A percentile compares a stretch with the other conserved stretches of the same genome.
These are phyloP conservation scores for Epinotia nisella DNA, from an alignment of 2,888 invertebrate genomes.

Conservation along the genomic window DNA sequence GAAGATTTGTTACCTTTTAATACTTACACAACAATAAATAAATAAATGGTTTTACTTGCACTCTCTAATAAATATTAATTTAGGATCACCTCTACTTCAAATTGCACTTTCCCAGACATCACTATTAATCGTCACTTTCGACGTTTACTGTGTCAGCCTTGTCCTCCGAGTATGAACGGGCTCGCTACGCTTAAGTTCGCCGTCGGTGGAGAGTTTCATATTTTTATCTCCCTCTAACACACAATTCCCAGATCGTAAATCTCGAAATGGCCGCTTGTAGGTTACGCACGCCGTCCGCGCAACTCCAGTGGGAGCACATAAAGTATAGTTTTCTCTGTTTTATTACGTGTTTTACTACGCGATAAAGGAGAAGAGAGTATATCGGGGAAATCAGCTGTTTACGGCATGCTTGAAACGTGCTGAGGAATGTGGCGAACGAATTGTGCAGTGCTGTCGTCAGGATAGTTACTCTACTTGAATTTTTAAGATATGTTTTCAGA, in stretches of 20 bases:
- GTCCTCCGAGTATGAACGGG: slow-evolving; percentile 73
- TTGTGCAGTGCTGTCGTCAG: slow-evolving; percentile 68
- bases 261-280: slow-evolving; percentile 86
- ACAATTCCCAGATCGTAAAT: slow-evolving; percentile 86
- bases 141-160: slow-evolving; percentile 70
- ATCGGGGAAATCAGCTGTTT: slow-evolving; percentile 83
- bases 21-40: too few species aligned
- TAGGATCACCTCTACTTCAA: not conserved
- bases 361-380: slow-evolving; percentile 83
- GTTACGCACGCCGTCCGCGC: slow-evolving; percentile 84
- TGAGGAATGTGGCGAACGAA: slow-evolving; percentile 83
- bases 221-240: slow-evolving; percentile 83
- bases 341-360: slow-evolving; percentile 79
- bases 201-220: slow-evolving; percentile 79
- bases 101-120: not conserved
- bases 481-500: slow-evolving; percentile 39
- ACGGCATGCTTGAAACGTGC: slow-evolving; percentile 83
- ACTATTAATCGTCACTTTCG: slow-evolving; percentile 53
- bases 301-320: slow-evolving; percentile 80
- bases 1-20: too few species aligned
- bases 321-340: slow-evolving; percentile 85
- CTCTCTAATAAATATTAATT: not conserved
- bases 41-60: too few species aligned
- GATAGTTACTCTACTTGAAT: slow-evolving; percentile 71
- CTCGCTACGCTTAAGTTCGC: slow-evolving; percentile 72